Evolutionary conservation across 1,140 invertebrate species (phyloP).

Genomic region (Andricus grossulariae): DNA sequence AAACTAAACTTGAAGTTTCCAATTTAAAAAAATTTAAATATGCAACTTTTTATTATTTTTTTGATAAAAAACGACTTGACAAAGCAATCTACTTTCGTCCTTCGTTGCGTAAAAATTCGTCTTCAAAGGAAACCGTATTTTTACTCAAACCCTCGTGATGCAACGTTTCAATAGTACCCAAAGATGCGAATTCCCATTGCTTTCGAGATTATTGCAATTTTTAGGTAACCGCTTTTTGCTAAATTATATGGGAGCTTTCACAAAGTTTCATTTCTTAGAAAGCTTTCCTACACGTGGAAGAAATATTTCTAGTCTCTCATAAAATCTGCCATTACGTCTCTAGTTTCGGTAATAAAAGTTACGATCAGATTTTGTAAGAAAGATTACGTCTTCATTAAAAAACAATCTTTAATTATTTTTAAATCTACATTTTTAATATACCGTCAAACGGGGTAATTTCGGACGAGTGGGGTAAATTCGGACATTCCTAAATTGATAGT

Average conservation of each 20-base stretch:
- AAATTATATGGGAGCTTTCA: conserved; percentile 19
- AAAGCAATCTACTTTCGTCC: too few relatives aligned
- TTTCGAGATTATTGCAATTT: conserved; percentile 20
- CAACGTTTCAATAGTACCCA: background rate
- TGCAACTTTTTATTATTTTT: too few relatives aligned
- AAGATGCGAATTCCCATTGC: background rate
- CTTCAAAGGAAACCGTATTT: background rate
- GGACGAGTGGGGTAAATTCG: too few relatives aligned
- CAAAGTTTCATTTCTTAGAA: conserved; percentile 8
- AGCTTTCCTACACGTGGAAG: background rate
- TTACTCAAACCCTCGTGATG: background rate
- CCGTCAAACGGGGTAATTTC: too few relatives aligned
- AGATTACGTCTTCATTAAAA: background rate
- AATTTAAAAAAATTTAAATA: too few relatives aligned
- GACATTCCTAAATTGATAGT: too few relatives aligned
- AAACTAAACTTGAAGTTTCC: too few relatives aligned
- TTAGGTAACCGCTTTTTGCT: conserved; percentile 11
- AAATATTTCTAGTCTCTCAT: conserved; percentile 13
- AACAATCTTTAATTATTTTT: background rate
- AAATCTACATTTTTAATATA: too few relatives aligned
- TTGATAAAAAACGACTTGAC: too few relatives aligned
- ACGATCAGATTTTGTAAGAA: conserved; percentile 14
- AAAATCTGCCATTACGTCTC: background rate
- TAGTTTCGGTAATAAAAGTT: background rate
- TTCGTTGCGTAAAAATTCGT: background rate